Conservation (phyloP, 2,888 invertebrate genomes). For the Platycheirus albimanus region DNA sequence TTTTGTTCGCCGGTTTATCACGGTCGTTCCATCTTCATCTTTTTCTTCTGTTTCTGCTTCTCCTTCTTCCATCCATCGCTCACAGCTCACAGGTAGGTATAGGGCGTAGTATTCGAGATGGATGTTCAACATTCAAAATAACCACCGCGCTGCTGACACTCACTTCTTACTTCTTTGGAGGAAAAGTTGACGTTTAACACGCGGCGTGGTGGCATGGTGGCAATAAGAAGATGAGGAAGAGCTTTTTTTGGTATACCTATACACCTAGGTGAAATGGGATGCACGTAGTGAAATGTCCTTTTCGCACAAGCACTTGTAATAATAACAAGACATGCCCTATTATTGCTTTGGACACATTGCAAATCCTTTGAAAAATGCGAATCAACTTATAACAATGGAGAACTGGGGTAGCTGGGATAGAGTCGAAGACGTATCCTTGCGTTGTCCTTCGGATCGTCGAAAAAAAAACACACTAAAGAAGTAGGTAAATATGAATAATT, state of each 20-base stretch:
- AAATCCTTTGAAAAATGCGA: constrained; percentile 73
- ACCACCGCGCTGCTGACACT: constrained; percentile 67
- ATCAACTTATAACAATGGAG: constrained; percentile 66
- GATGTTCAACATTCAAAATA: constrained; percentile 72
- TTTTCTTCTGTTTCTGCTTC: constrained; percentile 35
- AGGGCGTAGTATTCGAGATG: constrained; percentile 45
- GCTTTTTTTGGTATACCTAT: too few species aligned
- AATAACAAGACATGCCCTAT: constrained; percentile 71
- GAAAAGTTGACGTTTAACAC: constrained; percentile 39
- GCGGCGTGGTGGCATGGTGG: not conserved
- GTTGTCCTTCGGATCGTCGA: too few species aligned
- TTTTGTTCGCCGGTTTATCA: constrained; percentile 59
- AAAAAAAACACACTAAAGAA: constrained; percentile 27
- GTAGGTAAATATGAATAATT: constrained; percentile 68
- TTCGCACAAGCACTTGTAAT: constrained; percentile 67
- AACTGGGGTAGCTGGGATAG: not conserved
- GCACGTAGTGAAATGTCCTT: constrained; percentile 67
- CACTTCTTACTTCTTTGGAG: not conserved
- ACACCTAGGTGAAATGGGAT: constrained; percentile 63
- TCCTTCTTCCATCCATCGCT: too few species aligned
- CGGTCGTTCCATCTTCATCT: constrained; percentile 68
- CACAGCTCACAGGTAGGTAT: constrained; percentile 41
- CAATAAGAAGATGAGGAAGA: too few species aligned
- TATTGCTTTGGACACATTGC: constrained; percentile 72
- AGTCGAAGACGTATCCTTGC: not conserved